Conservation (phyloP, 2,888 invertebrate genomes). For the Pterostichus madidus region DNA sequence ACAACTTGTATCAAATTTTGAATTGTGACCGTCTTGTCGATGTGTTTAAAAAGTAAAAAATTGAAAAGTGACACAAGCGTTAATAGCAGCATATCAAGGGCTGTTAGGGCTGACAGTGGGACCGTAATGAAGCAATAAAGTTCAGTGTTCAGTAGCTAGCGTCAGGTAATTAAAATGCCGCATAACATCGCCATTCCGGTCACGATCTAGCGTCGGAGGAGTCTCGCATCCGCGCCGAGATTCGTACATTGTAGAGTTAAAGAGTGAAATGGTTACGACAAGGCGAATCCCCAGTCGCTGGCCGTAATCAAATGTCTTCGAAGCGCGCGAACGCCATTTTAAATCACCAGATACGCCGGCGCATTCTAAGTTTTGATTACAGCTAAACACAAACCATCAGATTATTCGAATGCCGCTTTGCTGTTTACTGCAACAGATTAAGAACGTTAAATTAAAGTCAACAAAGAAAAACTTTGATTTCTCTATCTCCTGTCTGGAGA, state of each 20-base stretch:
- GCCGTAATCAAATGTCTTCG: slow-evolving; percentile 39
- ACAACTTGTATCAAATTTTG: too few species aligned
- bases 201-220: slow-evolving; percentile 27
- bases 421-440: slow-evolving; percentile 50
- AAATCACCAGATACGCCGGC: slow-evolving; percentile 12
- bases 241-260: slow-evolving; percentile 50
- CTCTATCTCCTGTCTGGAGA: not conserved
- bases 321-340: not conserved
- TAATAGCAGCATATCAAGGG: slow-evolving; percentile 31
- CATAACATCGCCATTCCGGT: slow-evolving; percentile 47
- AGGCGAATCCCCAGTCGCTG: slow-evolving; percentile 4
- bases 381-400: slow-evolving; percentile 61
- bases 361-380: slow-evolving; percentile 61
- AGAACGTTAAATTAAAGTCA: slow-evolving; percentile 37
- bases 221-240: slow-evolving; percentile 9
- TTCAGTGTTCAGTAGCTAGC: slow-evolving; percentile 29
- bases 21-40: not conserved
- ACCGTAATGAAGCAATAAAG: slow-evolving; percentile 37
- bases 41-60: slow-evolving; percentile 11
- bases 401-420: slow-evolving; percentile 45
- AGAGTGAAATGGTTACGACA: slow-evolving; percentile 31
- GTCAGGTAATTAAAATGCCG: slow-evolving; percentile 52
- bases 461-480: slow-evolving; percentile 18
- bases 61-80: slow-evolving; percentile 27
- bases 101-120: slow-evolving; percentile 8